Evolutionary conservation across 2,888 invertebrate genomes (phyloP).

Genomic region (Cremastinae sp.): DNA sequence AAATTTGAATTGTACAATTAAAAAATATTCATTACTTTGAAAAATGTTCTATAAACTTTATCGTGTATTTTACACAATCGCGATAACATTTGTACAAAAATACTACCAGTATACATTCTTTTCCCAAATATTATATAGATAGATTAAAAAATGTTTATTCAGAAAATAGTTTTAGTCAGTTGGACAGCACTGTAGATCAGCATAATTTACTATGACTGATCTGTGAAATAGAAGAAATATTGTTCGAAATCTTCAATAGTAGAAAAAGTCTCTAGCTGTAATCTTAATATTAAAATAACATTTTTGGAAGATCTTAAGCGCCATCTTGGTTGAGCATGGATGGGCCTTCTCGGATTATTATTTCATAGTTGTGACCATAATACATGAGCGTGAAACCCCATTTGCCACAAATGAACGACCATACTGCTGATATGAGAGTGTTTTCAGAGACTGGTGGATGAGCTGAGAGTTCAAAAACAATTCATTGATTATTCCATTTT

Average conservation of each 20-base stretch:
- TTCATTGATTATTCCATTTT: not conserved
- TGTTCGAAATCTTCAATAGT: slow-evolving; percentile 39
- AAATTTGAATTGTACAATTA: too few species aligned
- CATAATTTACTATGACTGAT: slow-evolving; percentile 15
- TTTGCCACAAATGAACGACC: slow-evolving; percentile 66
- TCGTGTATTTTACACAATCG: too few species aligned
- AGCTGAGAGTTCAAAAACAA: slow-evolving; percentile 52
- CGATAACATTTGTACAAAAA: too few species aligned
- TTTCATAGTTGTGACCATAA: slow-evolving; percentile 65
- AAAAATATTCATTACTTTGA: too few species aligned
- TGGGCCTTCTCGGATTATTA: slow-evolving; percentile 62
- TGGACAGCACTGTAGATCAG: too few species aligned
- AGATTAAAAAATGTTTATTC: too few species aligned
- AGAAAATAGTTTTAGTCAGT: too few species aligned
- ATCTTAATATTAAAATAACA: slow-evolving; percentile 25
- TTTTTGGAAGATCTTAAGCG: slow-evolving; percentile 44
- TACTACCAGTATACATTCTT: too few species aligned
- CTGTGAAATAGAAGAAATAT: slow-evolving; percentile 44
- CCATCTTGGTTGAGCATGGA: slow-evolving; percentile 63
- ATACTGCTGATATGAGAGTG: slow-evolving; percentile 65
- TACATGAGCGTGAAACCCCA: slow-evolving; percentile 68
- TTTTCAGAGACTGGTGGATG: slow-evolving; percentile 63
- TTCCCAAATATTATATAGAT: too few species aligned
- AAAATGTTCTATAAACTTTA: too few species aligned
- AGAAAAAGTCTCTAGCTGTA: slow-evolving; percentile 24